Evolutionary conservation across 1,140 invertebrate genomes (phyloP), one percentile per base, ranked within the genome.

Genomic region (Metopolophium dirhodum): DNA sequence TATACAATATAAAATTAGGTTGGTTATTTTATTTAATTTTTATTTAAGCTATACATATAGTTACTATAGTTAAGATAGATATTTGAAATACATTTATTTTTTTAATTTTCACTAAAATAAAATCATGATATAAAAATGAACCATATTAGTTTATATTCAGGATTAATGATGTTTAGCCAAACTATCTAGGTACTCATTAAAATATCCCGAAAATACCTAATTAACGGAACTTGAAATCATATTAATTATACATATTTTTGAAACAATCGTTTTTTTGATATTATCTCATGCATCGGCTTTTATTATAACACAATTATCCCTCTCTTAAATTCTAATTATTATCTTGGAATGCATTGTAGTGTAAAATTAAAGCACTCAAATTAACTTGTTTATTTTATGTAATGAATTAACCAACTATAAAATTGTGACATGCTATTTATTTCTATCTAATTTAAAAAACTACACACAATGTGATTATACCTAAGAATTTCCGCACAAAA

Each of bases 401-500:
- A 37, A 54, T 89, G 49, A 23, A 89, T 89, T 37, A 54, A 26
- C 20, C 37, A 87, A 26, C 30, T 87, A 87, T 49, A 49, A 47
- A 14, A n/a, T 30, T 49, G 87, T 54, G 49, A 54, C 87, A 89
- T 54, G 87, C 87, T 37, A 37, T 89, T 37, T 89, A 89, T 89
- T 54, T 54, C 87, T 49, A 54, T 20, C 30, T 45, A 26, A 49
- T 87, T 87, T 47, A 0, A 6, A 18, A 54, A 89, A 37, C 8
- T 77, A 30, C 22, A 23, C 35, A 23, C 2, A n/a, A 37, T 23
- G 49, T 23, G 49, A 54, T 89, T 89, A 41, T 41, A 41, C 41
- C 41, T 41, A 89, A 54, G 35, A 54, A 54, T 89, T 89, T 54
- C 87, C 49, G 35, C n/a, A 89, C 41, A 49, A 89, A 89, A 89